Evolutionary conservation across 1,140 invertebrate genomes (phyloP).

Genomic region (Drosophila sp.): DNA sequence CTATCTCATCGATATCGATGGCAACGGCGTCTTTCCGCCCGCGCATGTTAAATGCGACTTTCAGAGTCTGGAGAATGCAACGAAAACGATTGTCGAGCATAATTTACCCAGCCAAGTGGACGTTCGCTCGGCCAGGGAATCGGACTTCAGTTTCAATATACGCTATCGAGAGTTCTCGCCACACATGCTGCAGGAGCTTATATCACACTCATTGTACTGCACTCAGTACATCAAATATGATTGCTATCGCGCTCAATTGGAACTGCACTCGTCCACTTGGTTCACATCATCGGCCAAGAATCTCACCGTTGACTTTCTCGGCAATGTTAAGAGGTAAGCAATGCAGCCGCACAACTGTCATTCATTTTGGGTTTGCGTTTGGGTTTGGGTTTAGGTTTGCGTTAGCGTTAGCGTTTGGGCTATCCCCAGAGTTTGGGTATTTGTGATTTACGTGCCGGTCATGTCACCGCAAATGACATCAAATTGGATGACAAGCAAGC

Average conservation of each 20-base stretch:
- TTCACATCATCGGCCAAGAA: conserved; percentile 91
- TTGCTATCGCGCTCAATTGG: conserved; percentile 93
- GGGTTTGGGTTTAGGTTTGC: neutral
- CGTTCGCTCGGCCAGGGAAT: conserved; percentile 89
- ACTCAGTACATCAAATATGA: conserved; percentile 96
- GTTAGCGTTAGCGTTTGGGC: neutral
- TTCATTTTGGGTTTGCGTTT: conserved; percentile 1
- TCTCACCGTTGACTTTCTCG: conserved; percentile 91
- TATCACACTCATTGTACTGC: conserved; percentile 94
- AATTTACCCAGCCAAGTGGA: conserved; percentile 95
- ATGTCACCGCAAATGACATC: conserved; percentile 50
- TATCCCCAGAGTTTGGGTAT: conserved; percentile 26
- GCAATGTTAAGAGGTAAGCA: conserved; percentile 91
- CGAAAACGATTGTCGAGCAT: conserved; percentile 95
- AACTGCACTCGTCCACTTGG: conserved; percentile 95
- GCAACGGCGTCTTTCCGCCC: conserved; percentile 94
- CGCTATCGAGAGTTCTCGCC: conserved; percentile 94
- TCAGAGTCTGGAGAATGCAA: conserved; percentile 92
- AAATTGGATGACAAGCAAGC: conserved; percentile 47
- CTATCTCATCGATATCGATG: conserved; percentile 96
- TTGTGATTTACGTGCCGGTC: conserved; percentile 65
- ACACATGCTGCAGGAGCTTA: conserved; percentile 94
- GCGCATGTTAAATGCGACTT: conserved; percentile 96
- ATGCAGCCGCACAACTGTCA: conserved; percentile 31
- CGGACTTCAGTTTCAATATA: conserved; percentile 92